Conservation (phyloP, 2,113 vertebrate genomes). For the Phalacrocorax pelagicus region DNA sequence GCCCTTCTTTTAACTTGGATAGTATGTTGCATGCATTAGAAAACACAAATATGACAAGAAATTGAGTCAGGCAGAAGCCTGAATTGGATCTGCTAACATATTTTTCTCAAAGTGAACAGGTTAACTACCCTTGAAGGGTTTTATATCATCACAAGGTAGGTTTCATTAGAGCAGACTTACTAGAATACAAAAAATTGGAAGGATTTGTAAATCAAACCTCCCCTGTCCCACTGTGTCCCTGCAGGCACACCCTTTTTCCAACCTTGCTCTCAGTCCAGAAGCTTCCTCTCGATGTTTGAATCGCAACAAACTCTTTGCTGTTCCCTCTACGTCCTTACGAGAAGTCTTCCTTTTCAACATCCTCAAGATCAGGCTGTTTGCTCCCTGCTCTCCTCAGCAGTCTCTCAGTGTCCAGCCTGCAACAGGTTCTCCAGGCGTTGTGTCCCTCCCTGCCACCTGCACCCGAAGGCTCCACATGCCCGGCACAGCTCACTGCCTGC, state of each 20-base stretch:
- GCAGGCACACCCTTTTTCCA: neutral
- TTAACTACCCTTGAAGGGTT: neutral
- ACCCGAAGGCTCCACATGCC: neutral
- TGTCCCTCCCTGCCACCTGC: neutral
- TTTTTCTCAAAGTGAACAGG: neutral
- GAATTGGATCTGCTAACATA: neutral
- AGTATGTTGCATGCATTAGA: neutral
- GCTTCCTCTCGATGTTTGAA: neutral
- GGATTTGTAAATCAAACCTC: neutral
- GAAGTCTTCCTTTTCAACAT: neutral
- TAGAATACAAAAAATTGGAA: neutral
- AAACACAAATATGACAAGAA: neutral
- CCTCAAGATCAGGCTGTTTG: neutral
- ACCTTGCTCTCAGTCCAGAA: slow-evolving; percentile 34
- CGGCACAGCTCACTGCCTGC: neutral
- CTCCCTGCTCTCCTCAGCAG: neutral
- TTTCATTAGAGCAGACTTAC: neutral
- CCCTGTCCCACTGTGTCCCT: neutral
- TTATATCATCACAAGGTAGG: neutral
- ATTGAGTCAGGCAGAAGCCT: neutral
- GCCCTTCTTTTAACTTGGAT: neutral
- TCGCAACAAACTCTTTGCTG: neutral
- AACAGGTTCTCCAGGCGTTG: neutral
- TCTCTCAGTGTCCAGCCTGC: neutral
- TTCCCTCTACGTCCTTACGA: neutral